A percentile compares a stretch with the other conserved stretches of the same genome.
These are phyloP conservation scores for Okapia johnstoni DNA, from an alignment of 2,113 vertebrate genomes.

Conservation along the genomic window DNA sequence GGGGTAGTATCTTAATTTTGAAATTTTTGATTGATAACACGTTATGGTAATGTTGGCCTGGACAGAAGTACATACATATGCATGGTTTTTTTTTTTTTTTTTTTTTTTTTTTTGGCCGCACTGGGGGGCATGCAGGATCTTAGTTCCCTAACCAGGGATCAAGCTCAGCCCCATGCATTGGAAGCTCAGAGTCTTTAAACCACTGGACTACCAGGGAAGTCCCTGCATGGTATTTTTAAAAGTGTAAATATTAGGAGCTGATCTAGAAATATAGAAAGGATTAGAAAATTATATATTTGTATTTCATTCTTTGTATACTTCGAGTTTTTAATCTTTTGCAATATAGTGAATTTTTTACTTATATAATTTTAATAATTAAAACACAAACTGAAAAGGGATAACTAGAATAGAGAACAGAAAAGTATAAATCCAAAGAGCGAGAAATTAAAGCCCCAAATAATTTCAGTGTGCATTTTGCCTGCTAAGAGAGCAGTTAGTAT, in stretches of 20 bases:
- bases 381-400: not conserved
- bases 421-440: not conserved
- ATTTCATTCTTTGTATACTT: not conserved
- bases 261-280: not conserved
- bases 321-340: constrained; percentile 23
- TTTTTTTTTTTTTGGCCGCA: not conserved
- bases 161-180: not conserved
- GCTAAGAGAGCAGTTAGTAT: not conserved
- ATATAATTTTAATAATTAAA: constrained; percentile 36
- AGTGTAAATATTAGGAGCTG: constrained; percentile 20
- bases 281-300: constrained; percentile 11
- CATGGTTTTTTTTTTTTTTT: not conserved
- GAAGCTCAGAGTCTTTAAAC: not conserved
- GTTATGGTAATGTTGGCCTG: not conserved
- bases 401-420: not conserved
- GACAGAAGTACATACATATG: not conserved
- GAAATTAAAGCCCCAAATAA: not conserved
- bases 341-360: not conserved
- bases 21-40: not conserved
- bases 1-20: not conserved
- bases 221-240: constrained; percentile 4
- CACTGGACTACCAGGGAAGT: not conserved
- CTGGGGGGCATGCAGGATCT: not conserved
- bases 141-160: not conserved
- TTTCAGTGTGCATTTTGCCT: not conserved